Evolutionary conservation across 2,113 vertebrate species (phyloP).

Genomic region (Gulo gulo): DNA sequence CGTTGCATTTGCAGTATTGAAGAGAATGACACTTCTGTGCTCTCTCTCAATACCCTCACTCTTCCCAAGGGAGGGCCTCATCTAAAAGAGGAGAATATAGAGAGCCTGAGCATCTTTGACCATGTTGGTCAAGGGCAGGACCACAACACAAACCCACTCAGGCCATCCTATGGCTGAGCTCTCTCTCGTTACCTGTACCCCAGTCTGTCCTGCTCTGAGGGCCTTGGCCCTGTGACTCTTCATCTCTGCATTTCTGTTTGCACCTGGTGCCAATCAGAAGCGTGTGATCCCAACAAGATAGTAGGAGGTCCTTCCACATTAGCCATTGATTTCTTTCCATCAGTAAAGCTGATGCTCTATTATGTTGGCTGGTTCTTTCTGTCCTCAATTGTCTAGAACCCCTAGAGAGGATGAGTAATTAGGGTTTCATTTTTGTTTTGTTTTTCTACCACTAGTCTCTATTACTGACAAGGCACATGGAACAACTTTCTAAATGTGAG

Average conservation of each 20-base stretch:
- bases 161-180: neutral
- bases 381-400: neutral
- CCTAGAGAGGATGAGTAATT: neutral
- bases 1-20: fast-evolving
- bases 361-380: neutral
- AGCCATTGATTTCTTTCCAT: neutral
- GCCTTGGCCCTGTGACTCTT: neutral
- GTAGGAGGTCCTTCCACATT: neutral
- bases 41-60: neutral
- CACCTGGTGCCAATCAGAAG: neutral
- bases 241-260: neutral
- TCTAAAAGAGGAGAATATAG: neutral
- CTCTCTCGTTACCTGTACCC: neutral
- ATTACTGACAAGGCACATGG: neutral
- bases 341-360: neutral
- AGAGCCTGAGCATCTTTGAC: neutral
- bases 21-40: neutral
- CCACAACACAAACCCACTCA: neutral
- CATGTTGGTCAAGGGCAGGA: neutral
- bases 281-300: neutral
- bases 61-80: neutral
- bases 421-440: neutral
- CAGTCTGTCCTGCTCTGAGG: neutral
- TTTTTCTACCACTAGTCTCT: neutral
- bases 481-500: neutral